Evolutionary conservation across 2,888 invertebrate species (phyloP).

Genomic region (Dicranocentrus wangi): DNA sequence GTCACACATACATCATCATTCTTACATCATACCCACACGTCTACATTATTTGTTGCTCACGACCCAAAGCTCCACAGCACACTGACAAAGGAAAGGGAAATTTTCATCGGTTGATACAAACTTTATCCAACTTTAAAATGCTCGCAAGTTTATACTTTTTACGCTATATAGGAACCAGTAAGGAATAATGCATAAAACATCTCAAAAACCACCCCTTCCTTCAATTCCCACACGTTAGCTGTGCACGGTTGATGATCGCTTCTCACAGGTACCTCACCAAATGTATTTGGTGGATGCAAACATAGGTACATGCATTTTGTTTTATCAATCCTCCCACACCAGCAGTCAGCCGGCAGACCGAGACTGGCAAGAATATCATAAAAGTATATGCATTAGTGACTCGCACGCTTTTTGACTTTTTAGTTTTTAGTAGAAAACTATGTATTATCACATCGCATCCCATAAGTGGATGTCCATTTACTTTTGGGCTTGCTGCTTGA

Average conservation of each 20-base stretch:
- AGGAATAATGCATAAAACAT: background rate
- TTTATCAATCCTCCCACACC: conserved; percentile 45
- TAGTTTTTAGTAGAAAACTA: conserved; percentile 3
- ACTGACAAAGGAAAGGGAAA: background rate
- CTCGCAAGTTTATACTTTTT: background rate
- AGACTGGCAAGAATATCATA: conserved; percentile 30
- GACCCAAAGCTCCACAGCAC: background rate
- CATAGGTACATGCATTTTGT: conserved; percentile 16
- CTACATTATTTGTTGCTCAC: too few species aligned
- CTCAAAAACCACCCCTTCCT: too few species aligned
- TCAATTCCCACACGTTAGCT: too few species aligned
- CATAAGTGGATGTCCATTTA: too few species aligned
- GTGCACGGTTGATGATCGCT: background rate
- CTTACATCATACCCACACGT: too few species aligned
- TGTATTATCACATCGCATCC: background rate
- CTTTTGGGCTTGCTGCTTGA: too few species aligned
- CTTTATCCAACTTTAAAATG: background rate
- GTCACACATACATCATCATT: too few species aligned
- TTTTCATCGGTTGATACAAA: conserved; percentile 2
- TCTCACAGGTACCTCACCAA: conserved; percentile 27
- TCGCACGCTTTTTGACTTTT: conserved; percentile 22
- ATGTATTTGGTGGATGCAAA: background rate
- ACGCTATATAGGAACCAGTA: background rate
- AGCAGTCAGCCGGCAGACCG: conserved; percentile 31
- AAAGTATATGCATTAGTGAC: background rate